A percentile compares a stretch with the other conserved stretches of the same genome.
Conservation (phyloP, 2,113 vertebrate genomes). For the Syrmaticus mikado region DNA sequence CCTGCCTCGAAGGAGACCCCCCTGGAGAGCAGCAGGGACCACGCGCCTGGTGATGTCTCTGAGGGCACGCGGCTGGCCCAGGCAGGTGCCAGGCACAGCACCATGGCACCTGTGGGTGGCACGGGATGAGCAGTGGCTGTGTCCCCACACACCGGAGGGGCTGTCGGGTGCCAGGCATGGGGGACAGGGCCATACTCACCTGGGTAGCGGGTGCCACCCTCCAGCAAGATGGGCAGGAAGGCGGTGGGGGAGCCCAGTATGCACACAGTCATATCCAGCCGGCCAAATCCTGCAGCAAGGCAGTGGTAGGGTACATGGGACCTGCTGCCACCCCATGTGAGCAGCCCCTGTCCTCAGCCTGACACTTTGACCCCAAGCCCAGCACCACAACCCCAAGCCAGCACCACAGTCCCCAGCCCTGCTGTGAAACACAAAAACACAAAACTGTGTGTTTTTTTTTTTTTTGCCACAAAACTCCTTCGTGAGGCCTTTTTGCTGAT, state of each 20-base stretch:
- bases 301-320: background rate
- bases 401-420: no score
- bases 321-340: background rate
- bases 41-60: conserved; percentile 26
- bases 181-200: background rate
- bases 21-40: conserved; percentile 76
- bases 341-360: background rate
- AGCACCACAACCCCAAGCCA: no score
- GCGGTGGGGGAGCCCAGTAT: conserved; percentile 29
- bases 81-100: conserved; percentile 80
- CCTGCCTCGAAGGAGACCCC: conserved; percentile 80
- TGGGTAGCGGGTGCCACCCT: conserved; percentile 46
- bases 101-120: conserved; percentile 76
- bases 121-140: no score
- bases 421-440: no score
- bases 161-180: background rate
- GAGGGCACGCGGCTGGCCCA: conserved; percentile 78
- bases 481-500: no score
- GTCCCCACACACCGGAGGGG: accelerated
- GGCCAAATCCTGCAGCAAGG: conserved; percentile 12
- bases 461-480: no score
- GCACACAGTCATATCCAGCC: conserved; percentile 8
- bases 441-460: no score
- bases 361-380: no score
- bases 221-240: conserved; percentile 46